A percentile compares a stretch with the other conserved stretches of the same genome.
Conservation (phyloP, 2,113 vertebrate genomes). For the Thunnus maccoyii region DNA sequence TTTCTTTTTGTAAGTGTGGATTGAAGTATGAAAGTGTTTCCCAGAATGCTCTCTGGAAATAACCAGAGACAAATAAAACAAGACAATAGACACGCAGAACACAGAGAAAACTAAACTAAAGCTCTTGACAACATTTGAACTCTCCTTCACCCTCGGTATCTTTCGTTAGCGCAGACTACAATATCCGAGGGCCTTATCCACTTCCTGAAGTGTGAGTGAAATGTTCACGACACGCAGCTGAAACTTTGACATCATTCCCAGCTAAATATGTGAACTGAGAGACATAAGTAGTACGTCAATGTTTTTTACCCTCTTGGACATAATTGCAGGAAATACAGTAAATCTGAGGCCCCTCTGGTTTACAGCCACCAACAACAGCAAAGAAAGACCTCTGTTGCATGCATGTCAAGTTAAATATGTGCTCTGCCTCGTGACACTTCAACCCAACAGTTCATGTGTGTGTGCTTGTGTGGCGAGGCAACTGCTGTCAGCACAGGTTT, state of each 20-base stretch:
- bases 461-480: neutral
- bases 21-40: slow-evolving; percentile 14
- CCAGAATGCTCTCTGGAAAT: slow-evolving; percentile 5
- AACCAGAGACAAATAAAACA: slow-evolving; percentile 4
- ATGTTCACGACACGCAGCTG: neutral
- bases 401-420: slow-evolving; percentile 67
- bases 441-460: slow-evolving; percentile 30
- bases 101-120: slow-evolving; percentile 14
- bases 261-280: slow-evolving; percentile 29
- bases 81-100: neutral
- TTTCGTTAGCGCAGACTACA: slow-evolving; percentile 12
- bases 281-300: neutral
- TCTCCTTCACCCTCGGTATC: slow-evolving; percentile 20
- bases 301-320: slow-evolving; percentile 12
- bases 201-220: slow-evolving; percentile 27
- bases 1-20: slow-evolving; percentile 9
- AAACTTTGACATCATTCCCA: slow-evolving; percentile 15
- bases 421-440: slow-evolving; percentile 28
- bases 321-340: slow-evolving; percentile 6
- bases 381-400: slow-evolving; percentile 32
- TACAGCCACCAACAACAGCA: slow-evolving; percentile 41
- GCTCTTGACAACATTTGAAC: slow-evolving; percentile 22
- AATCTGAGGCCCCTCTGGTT: slow-evolving; percentile 21
- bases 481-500: slow-evolving; percentile 28
- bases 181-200: slow-evolving; percentile 41